Evolutionary conservation across 2,888 invertebrate species (phyloP), one percentile per base, ranked within the genome.

Genomic region (Adelognathus sp.): DNA sequence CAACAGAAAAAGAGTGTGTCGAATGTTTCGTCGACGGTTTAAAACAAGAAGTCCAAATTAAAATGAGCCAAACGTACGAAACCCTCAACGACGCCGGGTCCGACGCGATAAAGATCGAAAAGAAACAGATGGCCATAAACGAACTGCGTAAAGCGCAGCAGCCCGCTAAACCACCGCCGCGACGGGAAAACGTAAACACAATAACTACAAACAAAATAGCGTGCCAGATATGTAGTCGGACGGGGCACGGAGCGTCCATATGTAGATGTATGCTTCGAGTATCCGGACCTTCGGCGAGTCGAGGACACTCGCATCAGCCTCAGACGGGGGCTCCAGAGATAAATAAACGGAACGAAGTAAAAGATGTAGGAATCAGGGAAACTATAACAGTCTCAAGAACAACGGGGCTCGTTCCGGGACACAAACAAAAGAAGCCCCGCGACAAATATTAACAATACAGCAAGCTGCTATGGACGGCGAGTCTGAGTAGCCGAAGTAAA

Each of bases 11-110:
- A n/a, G 39, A 39, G 3, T 66, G 64, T 3, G 9, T 66, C 2
- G 69, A 66, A 24, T 16, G 75, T 75, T 70, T 70, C 33, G 29
- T 70, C 0, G 56, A 46, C 14, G 73, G 66, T 1, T 60, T 66
- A 27, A 74, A 33, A 4, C 36, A 66, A 0, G 58, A 74, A 5
- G 66, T 66, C 9, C 64, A 73, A 2, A 3, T 58, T 6, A 44
- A 24, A 56, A 56, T 64, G 52, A 56, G 39, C 16, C 4, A 9
- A 1, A 4, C 50, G 4, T 58, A 69, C 16, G 29, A 31, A 0
- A 33, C 58, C 1, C 9, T 69, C 5, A 58, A 44, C 5, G 58
- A 21, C 0, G 58, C 58, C n/a, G 58, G 33, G n/a, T 24, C 58
- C 1, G 69, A 58, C 33, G 69, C 46, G 0, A 58, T 58, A 24